Percentiles rank a stretch among this genome's conserved stretches.
Conservation (phyloP, 2,888 invertebrate species). For the Ophion ventricosus region DNA sequence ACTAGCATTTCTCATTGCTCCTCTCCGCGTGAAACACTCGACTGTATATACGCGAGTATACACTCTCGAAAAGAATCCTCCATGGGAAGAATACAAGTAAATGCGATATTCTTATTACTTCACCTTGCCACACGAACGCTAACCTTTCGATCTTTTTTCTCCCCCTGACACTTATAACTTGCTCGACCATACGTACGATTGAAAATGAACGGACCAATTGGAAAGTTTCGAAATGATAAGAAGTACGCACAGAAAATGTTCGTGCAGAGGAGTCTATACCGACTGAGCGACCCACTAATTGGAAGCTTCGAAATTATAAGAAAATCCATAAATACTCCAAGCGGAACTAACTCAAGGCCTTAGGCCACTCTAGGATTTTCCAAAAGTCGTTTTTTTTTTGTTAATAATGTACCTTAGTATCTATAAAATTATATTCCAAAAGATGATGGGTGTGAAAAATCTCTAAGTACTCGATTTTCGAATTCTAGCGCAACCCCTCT, state of each 20-base stretch:
- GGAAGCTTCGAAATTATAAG: too few relatives aligned
- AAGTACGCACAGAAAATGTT: neutral
- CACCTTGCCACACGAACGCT: neutral
- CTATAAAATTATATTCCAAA: too few relatives aligned
- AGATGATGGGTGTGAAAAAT: too few relatives aligned
- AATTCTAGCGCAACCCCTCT: too few relatives aligned
- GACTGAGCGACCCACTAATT: neutral
- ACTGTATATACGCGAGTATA: conserved; percentile 8
- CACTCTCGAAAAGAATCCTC: neutral
- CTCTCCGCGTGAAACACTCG: conserved; percentile 25
- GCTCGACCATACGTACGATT: neutral
- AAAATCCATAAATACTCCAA: too few relatives aligned
- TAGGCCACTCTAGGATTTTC: too few relatives aligned
- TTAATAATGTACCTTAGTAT: too few relatives aligned
- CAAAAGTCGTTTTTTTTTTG: too few relatives aligned
- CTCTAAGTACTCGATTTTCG: too few relatives aligned
- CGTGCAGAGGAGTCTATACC: neutral
- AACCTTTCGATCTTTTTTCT: neutral
- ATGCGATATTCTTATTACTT: conserved; percentile 12
- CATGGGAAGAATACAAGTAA: neutral
- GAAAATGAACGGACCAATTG: neutral
- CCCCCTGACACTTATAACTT: neutral
- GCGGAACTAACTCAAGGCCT: too few relatives aligned
- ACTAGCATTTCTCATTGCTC: conserved; percentile 52
- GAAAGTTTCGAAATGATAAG: neutral